A percentile compares a stretch with the other conserved stretches of the same genome.
These are phyloP conservation scores for Rhagoletis zephyria DNA, from an alignment of 1,140 invertebrate species.

Conservation along the genomic window DNA sequence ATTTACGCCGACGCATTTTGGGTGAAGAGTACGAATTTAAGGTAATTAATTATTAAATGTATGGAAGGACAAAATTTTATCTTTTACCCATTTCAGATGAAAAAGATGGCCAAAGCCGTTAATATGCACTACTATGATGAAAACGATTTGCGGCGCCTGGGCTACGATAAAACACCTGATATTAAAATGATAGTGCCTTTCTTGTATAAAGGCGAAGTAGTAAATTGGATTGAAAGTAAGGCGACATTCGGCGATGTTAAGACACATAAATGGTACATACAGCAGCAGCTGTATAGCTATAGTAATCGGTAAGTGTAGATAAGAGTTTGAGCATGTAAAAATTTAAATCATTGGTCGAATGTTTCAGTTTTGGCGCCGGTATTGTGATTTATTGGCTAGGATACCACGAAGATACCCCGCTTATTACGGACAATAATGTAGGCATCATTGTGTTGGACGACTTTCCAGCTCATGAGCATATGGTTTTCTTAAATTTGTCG, in stretches of 20 bases:
- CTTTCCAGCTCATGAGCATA: constrained; percentile 73
- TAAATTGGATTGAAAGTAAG: constrained; percentile 98
- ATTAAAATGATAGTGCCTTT: constrained; percentile 92
- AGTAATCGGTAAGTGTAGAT: constrained; percentile 83
- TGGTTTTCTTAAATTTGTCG: neutral
- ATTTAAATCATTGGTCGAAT: constrained; percentile 56
- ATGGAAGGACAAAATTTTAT: neutral
- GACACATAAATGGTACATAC: constrained; percentile 87
- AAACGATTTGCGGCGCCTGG: constrained; percentile 83
- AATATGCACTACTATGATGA: constrained; percentile 86
- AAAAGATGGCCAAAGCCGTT: constrained; percentile 76
- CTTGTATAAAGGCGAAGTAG: constrained; percentile 86
- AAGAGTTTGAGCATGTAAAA: neutral
- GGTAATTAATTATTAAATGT: constrained; percentile 53
- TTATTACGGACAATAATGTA: constrained; percentile 77
- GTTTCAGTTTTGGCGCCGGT: constrained; percentile 88
- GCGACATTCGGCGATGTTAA: constrained; percentile 91
- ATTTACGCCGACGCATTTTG: constrained; percentile 81
- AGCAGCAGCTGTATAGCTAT: constrained; percentile 90
- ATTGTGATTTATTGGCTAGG: constrained; percentile 98
- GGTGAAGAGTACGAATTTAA: constrained; percentile 85
- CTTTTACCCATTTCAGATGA: constrained; percentile 70
- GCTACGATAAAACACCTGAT: constrained; percentile 96
- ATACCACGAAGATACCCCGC: constrained; percentile 82
- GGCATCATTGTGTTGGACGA: constrained; percentile 79